Conservation (phyloP, 2,888 invertebrate species). For the Mactromeris polynyma region DNA sequence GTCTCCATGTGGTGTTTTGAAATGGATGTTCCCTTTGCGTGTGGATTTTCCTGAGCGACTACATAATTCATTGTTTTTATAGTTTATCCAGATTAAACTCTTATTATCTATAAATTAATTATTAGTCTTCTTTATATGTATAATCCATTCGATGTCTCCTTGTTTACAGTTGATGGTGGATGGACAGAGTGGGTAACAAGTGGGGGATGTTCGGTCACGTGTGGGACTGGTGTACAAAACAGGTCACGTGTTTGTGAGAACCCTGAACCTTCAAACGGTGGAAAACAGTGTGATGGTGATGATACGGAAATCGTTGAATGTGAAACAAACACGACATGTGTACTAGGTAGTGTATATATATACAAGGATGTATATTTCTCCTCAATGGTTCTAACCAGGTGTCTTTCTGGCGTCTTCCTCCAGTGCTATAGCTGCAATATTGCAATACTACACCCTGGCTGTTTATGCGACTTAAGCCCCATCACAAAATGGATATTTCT, state of each 20-base stretch:
- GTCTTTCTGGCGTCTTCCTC: no score
- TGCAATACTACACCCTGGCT: background rate
- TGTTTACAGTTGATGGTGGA: conserved; percentile 49
- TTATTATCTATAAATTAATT: no score
- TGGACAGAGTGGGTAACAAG: conserved; percentile 48
- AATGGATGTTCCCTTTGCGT: no score
- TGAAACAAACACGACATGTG: conserved; percentile 30
- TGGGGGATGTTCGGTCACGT: conserved; percentile 47
- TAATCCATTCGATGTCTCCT: no score
- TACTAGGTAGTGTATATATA: conserved; percentile 30
- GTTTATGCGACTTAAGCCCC: background rate
- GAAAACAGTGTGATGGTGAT: conserved; percentile 47
- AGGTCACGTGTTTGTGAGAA: conserved; percentile 38
- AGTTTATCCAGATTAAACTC: background rate
- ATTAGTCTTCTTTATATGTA: no score
- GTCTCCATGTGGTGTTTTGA: no score
- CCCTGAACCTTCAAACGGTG: conserved; percentile 54
- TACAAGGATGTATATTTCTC: background rate
- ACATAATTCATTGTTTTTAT: background rate
- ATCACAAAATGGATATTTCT: no score
- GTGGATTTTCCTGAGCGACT: no score
- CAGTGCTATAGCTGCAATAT: background rate
- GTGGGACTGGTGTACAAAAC: conserved; percentile 45
- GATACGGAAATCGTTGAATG: conserved; percentile 26
- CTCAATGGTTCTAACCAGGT: no score